Base-by-base conservation (phyloP, 2,888 invertebrate genomes). In the Sialis lutaria region DNA sequence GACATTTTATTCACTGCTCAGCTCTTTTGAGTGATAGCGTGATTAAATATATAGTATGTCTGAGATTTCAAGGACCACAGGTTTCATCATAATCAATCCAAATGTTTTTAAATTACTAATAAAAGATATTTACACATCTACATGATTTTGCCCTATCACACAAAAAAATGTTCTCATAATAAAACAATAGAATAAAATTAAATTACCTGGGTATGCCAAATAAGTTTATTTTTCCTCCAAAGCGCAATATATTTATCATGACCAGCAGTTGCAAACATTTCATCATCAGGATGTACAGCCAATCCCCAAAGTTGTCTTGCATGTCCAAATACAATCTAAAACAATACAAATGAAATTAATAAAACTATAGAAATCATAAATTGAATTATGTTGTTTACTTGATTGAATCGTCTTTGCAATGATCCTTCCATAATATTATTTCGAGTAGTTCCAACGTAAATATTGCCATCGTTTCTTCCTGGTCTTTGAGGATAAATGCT, bases 371-470 rank as follows among this genome's bases (percentile, higher is more conserved):
- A 44, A 12, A 22, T 30, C 48, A 22, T 2, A 35, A 8, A 43
- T 37, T 37, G 32, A 32, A 33, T 39, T 12, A 2, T 34, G 34
- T 9, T 30, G 7, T 49, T 50, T 57, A 80, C 76, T 67, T 82
- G 82, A 57, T 85, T 86, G 63, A 93, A 93, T 58, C 89, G 74
- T 53, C 90, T 73, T 60, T 91, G 90, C 46, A 92, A 64, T 0
- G 90, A 90, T 6, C 93, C 92, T 63, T 92, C 91, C 58, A 92
- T 69, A 42, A 93, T 84, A 56, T 88, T 86, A 59, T 91, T 91
- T 52, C 81, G 76, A 2, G 87, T 87, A 4, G 92, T 93, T 6
- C 91, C 92, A 1, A 92, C 85, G 60, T 88, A 93, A 53, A 93
- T 79, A 59, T 87, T 87, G 6, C 90, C 90, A 59, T 92, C 92